phyloP scores from a whole-genome alignment of 1,140 invertebrate species.

The Drosophila quadrilineata region DNA sequence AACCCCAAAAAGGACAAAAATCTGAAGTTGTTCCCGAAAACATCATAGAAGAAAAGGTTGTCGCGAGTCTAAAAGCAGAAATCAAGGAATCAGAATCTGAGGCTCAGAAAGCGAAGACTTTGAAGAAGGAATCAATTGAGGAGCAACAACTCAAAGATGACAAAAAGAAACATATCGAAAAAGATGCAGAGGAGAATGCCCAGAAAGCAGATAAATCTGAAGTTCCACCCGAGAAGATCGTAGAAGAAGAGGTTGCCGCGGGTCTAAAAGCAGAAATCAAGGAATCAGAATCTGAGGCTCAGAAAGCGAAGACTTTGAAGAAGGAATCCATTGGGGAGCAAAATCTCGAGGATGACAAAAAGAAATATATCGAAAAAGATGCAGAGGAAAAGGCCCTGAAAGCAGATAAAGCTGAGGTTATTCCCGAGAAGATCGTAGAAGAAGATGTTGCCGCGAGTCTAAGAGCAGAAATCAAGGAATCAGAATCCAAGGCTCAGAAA shows the following conservation, averaged over 20 bases:
- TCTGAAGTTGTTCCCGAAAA: conserved; percentile 24
- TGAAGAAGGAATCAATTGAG: conserved; percentile 5
- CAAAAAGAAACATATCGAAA: conserved; percentile 14
- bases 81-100: conserved; percentile 11
- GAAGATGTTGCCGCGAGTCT: background rate
- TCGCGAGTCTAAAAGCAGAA: background rate
- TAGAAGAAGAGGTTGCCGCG: conserved; percentile 1
- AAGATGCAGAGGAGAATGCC: background rate
- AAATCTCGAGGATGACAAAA: conserved; percentile 14
- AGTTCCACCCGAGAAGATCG: conserved; percentile 14
- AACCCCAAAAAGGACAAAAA: conserved; percentile 32
- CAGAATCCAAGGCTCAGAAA: conserved; percentile 27
- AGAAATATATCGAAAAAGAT: conserved; percentile 18
- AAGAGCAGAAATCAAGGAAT: background rate
- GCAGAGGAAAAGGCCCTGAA: conserved; percentile 18
- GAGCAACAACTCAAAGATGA: background rate
- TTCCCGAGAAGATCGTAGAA: conserved; percentile 20
- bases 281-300: conserved; percentile 23
- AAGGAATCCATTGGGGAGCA: conserved; percentile 27
- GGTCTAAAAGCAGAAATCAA: background rate
- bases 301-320: conserved; percentile 35
- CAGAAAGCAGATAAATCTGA: conserved; percentile 40
- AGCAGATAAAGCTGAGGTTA: conserved; percentile 31
- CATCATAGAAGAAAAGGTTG: conserved; percentile 1
- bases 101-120: background rate